Evolutionary conservation across 2,888 invertebrate species (phyloP).

Genomic region (Nemapogon koenigi): DNA sequence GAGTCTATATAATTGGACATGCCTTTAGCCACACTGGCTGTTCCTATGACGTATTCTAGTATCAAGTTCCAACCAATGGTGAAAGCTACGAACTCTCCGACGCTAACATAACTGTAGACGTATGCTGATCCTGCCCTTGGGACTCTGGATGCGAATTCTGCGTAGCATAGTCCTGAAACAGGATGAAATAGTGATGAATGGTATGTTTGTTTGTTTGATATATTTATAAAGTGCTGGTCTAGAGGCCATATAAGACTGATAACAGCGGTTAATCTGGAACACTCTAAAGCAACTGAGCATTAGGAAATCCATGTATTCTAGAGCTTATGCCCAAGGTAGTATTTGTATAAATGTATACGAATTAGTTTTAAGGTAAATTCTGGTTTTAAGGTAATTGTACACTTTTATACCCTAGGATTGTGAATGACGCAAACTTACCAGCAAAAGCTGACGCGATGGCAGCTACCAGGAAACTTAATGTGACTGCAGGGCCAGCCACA

Average conservation of each 20-base stretch:
- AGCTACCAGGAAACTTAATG: constrained; percentile 89
- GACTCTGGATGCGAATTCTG: constrained; percentile 88
- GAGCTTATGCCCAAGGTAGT: no score
- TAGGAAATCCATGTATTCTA: no score
- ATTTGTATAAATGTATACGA: no score
- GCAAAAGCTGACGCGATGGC: constrained; percentile 93
- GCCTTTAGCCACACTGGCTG: constrained; percentile 79
- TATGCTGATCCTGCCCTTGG: constrained; percentile 93
- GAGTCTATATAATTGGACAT: constrained; percentile 81
- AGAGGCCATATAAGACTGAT: no score
- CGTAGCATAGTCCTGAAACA: constrained; percentile 80
- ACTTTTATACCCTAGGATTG: no score
- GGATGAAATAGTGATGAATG: not conserved
- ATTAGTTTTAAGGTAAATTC: no score
- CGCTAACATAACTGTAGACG: constrained; percentile 89
- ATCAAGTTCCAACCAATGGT: constrained; percentile 95
- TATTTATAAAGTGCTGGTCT: no score
- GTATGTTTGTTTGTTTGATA: no score
- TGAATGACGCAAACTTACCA: constrained; percentile 72
- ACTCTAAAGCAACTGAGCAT: no score
- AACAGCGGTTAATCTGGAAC: no score
- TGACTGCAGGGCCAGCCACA: constrained; percentile 90
- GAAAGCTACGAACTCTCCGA: constrained; percentile 91
- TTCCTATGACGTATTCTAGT: constrained; percentile 85
- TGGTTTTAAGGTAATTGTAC: no score